These are phyloP conservation scores for Phalacrocorax carbo DNA, from an alignment of 2,113 vertebrate genomes.

Conservation along the genomic window DNA sequence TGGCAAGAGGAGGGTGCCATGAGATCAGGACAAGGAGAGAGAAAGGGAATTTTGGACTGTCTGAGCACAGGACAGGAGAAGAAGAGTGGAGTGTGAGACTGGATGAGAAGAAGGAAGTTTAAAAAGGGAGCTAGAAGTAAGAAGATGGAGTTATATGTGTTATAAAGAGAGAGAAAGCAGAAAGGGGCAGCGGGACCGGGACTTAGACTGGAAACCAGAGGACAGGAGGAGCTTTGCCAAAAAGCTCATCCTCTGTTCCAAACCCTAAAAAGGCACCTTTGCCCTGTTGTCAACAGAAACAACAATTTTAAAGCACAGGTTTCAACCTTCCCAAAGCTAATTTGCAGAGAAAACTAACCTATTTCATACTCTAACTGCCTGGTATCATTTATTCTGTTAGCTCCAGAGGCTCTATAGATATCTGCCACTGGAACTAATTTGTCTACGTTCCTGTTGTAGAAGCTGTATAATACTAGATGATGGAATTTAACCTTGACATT, in stretches of 20 bases:
- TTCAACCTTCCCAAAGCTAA: neutral
- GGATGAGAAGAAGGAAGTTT: neutral
- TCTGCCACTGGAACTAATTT: neutral
- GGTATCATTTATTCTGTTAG: neutral
- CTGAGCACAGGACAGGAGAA: neutral
- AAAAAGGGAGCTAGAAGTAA: neutral
- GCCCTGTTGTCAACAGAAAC: neutral
- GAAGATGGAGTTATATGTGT: neutral
- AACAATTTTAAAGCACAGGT: neutral
- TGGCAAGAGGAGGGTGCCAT: neutral
- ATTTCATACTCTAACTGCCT: neutral
- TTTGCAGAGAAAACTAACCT: neutral
- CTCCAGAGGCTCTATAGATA: neutral
- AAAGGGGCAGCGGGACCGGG: neutral
- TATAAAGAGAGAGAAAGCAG: neutral
- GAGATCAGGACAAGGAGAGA: neutral
- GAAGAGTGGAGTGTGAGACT: neutral
- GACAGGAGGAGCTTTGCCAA: neutral
- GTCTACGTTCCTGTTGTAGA: neutral
- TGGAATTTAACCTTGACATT: neutral
- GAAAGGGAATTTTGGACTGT: neutral
- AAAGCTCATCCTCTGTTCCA: neutral
- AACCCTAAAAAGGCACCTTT: neutral
- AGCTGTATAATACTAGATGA: neutral
- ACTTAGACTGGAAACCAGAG: neutral